Percentiles rank a stretch among this genome's conserved stretches.
Evolutionary conservation across 2,888 invertebrate species (phyloP).

Genomic region (Pasiphila rectangulata): DNA sequence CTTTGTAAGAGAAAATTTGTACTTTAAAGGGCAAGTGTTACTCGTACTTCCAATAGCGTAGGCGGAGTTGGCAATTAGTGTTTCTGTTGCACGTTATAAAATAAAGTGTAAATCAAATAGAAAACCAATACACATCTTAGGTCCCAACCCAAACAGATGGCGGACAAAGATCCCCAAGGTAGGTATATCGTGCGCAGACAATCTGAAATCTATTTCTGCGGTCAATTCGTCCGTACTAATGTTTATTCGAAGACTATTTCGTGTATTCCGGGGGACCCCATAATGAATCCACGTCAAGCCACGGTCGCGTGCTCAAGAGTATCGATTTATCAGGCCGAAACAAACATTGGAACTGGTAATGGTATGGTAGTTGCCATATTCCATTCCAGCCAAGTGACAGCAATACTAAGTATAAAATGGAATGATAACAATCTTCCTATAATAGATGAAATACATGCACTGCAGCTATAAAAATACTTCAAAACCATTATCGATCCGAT

Average conservation of each 20-base stretch:
- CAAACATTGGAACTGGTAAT: constrained; percentile 40
- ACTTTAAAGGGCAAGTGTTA: too few species aligned
- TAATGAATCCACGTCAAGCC: constrained; percentile 49
- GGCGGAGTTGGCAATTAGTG: neutral
- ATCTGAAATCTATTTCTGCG: constrained; percentile 64
- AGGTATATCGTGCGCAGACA: constrained; percentile 42
- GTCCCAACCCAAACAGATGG: constrained; percentile 34
- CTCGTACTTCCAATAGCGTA: too few species aligned
- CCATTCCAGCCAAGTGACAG: constrained; percentile 30
- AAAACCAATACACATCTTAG: constrained; percentile 14
- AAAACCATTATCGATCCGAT: too few species aligned
- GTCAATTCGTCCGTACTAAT: constrained; percentile 51
- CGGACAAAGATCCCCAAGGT: constrained; percentile 47
- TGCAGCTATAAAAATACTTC: constrained; percentile 9
- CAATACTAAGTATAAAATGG: constrained; percentile 30
- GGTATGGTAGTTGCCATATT: constrained; percentile 29
- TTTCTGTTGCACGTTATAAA: neutral
- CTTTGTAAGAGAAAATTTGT: too few species aligned
- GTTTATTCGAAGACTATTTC: constrained; percentile 63
- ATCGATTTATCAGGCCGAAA: constrained; percentile 46
- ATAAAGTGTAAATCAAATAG: neutral
- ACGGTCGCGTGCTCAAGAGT: constrained; percentile 50
- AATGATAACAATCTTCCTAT: constrained; percentile 25
- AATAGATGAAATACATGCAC: constrained; percentile 24
- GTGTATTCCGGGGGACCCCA: constrained; percentile 26